Conservation (phyloP, 2,113 vertebrate species). For the Gallinago media region DNA sequence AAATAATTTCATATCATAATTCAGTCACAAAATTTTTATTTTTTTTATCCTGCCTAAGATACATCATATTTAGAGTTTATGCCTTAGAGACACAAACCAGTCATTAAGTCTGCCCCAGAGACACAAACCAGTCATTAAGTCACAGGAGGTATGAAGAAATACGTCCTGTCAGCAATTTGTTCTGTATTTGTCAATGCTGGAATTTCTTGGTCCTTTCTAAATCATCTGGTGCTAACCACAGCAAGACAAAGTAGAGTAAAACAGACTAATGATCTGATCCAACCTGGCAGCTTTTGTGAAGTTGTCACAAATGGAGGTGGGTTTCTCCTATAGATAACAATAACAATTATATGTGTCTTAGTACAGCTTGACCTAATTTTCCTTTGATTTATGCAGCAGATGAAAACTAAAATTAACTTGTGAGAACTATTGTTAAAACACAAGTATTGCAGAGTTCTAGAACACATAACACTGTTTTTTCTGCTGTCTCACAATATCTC, state of each 20-base stretch:
- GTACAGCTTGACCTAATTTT: slow-evolving; percentile 45
- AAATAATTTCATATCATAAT: neutral
- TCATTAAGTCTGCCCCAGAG: neutral
- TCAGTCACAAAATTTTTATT: neutral
- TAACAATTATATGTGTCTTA: neutral
- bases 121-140: neutral
- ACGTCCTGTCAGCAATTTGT: neutral
- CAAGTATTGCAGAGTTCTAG: neutral
- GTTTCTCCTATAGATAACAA: slow-evolving; percentile 1
- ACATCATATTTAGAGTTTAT: neutral
- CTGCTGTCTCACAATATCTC: neutral
- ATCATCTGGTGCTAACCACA: neutral
- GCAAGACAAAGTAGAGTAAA: neutral
- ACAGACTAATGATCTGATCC: neutral
- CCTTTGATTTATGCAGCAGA: neutral
- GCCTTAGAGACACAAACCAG: neutral
- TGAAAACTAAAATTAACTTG: slow-evolving; percentile 21
- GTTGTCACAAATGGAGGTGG: neutral
- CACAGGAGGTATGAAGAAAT: neutral
- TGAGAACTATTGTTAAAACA: neutral
- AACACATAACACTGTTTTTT: neutral
- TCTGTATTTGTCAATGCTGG: neutral
- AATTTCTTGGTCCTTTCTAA: neutral
- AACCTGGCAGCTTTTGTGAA: neutral
- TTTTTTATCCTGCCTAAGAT: neutral